phyloP scores from a whole-genome alignment of 1,140 invertebrate species.

The Papilio dardanus region DNA sequence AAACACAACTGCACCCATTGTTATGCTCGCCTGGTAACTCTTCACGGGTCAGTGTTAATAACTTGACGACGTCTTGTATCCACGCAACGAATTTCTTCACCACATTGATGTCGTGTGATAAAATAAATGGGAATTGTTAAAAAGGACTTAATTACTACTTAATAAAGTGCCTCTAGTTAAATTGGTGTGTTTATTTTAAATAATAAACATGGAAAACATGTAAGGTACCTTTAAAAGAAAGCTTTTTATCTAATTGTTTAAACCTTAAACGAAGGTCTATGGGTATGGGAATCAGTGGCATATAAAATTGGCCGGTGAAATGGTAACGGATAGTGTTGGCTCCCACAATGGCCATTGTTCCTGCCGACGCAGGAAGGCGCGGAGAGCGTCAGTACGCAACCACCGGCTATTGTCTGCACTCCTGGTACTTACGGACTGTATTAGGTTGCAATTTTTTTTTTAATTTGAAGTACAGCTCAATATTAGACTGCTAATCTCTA shows the following conservation, averaged over 20 bases:
- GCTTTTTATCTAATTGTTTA: neutral
- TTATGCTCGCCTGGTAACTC: slow-evolving; percentile 41
- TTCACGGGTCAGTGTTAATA: slow-evolving; percentile 38
- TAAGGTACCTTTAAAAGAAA: neutral
- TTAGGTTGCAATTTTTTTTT: slow-evolving; percentile 10
- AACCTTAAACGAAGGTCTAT: neutral
- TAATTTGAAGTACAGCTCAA: neutral
- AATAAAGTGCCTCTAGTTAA: neutral
- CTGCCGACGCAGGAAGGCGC: slow-evolving; percentile 53
- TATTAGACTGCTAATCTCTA: too few species aligned
- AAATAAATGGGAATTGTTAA: neutral
- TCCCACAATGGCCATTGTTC: slow-evolving; percentile 69
- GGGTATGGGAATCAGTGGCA: slow-evolving; percentile 24
- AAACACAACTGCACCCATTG: slow-evolving; percentile 40
- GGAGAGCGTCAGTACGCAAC: slow-evolving; percentile 38
- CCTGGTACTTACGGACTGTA: slow-evolving; percentile 50
- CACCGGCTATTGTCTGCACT: slow-evolving; percentile 56
- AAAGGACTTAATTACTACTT: neutral
- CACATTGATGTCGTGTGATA: neutral
- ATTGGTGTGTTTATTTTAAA: neutral
- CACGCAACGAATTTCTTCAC: slow-evolving; percentile 9
- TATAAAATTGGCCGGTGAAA: slow-evolving; percentile 49
- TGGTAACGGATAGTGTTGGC: slow-evolving; percentile 50
- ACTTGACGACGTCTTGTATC: slow-evolving; percentile 6
- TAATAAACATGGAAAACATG: neutral